Conservation (phyloP, 2,113 vertebrate genomes). For the Nyctibius bracteatus region DNA sequence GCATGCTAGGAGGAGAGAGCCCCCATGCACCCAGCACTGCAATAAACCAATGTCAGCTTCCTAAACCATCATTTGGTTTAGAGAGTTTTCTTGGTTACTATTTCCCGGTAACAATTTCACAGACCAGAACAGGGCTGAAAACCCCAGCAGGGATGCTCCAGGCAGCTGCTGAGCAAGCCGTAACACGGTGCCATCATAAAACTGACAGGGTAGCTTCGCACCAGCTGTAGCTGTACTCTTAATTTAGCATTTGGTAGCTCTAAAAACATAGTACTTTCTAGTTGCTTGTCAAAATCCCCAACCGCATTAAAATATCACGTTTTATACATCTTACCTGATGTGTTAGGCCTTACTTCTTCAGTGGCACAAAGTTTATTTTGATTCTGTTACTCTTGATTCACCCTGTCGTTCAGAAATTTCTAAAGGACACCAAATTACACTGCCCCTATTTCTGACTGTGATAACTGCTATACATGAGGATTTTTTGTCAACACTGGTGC, state of each 20-base stretch:
- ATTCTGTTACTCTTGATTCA: neutral
- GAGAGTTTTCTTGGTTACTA: too few relatives aligned
- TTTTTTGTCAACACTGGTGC: neutral
- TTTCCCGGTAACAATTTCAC: too few relatives aligned
- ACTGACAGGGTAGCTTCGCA: neutral
- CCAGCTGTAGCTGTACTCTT: neutral
- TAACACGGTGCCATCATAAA: neutral
- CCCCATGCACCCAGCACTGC: too few relatives aligned
- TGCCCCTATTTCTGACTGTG: neutral
- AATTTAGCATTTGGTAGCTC: neutral
- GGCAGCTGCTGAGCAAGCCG: neutral
- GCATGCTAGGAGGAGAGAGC: too few relatives aligned
- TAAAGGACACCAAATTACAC: neutral
- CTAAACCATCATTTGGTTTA: too few relatives aligned
- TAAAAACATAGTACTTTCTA: neutral
- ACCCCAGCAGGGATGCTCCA: neutral
- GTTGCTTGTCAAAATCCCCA: neutral
- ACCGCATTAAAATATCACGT: neutral
- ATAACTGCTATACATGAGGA: neutral
- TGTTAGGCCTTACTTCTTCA: neutral
- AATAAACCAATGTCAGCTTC: too few relatives aligned
- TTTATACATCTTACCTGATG: neutral
- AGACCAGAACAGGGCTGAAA: neutral
- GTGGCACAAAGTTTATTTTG: neutral
- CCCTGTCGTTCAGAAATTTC: neutral